phyloP scores from a whole-genome alignment of 2,113 vertebrate species.

The Microcebus griseorufus region DNA sequence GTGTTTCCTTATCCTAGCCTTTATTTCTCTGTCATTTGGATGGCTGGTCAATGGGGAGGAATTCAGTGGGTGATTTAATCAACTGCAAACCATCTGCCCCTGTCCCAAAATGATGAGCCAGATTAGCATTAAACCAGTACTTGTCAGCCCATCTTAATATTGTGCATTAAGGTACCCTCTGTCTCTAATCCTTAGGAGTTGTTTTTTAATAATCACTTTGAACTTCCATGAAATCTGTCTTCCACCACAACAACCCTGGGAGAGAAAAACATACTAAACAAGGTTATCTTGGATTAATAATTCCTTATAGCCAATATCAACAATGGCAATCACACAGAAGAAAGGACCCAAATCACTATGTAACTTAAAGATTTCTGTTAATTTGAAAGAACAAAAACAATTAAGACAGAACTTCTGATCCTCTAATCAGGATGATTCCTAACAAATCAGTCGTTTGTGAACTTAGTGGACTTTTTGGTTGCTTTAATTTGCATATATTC shows the following conservation, averaged over 20 bases:
- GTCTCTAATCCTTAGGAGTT: conserved; percentile 79
- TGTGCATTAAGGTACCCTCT: conserved; percentile 73
- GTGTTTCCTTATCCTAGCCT: conserved; percentile 82
- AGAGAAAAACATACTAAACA: conserved; percentile 84
- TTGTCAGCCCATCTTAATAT: conserved; percentile 76
- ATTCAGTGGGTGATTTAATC: conserved; percentile 63
- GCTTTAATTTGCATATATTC: conserved; percentile 84
- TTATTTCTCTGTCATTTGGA: conserved; percentile 81
- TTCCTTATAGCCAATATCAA: conserved; percentile 72
- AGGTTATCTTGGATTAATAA: conserved; percentile 82
- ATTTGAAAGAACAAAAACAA: conserved; percentile 84
- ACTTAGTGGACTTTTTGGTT: conserved; percentile 85
- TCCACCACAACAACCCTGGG: conserved; percentile 88
- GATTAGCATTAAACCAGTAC: conserved; percentile 77
- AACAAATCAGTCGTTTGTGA: conserved; percentile 81
- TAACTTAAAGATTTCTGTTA: conserved; percentile 73
- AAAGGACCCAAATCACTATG: conserved; percentile 79
- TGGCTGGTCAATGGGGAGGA: conserved; percentile 79
- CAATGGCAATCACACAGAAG: conserved; percentile 80
- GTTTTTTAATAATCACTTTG: conserved; percentile 83
- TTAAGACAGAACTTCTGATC: conserved; percentile 81
- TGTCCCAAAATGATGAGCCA: conserved; percentile 73
- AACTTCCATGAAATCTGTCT: conserved; percentile 91
- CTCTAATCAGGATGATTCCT: conserved; percentile 83
- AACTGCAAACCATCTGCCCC: conserved; percentile 54